phyloP scores from a whole-genome alignment of 92 coral and sea anemone species.

The Epizoanthus fatuus region DNA sequence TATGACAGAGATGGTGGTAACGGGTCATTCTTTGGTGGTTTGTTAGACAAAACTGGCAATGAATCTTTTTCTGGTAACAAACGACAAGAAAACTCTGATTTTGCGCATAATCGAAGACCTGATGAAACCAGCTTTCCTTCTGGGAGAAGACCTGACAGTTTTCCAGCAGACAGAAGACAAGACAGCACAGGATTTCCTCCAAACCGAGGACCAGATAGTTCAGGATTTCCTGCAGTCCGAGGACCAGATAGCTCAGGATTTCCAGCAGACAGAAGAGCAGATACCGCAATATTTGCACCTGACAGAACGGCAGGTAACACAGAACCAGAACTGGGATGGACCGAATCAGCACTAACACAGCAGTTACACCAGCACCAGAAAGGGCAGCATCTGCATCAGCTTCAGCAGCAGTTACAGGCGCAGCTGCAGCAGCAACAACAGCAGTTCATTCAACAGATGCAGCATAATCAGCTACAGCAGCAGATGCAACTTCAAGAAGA shows the following conservation, averaged over 20 bases:
- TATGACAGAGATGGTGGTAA: slow-evolving; percentile 10
- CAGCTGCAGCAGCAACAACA: slow-evolving; percentile 44
- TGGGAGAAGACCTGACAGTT: background rate
- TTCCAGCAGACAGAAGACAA: background rate
- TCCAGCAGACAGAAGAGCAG: slow-evolving; percentile 3
- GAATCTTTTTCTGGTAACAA: background rate
- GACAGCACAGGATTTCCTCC: background rate
- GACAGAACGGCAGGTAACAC: background rate
- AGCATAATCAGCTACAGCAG: slow-evolving; percentile 32
- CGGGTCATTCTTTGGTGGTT: slow-evolving; percentile 42
- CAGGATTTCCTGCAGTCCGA: background rate
- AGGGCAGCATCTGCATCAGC: slow-evolving; percentile 23
- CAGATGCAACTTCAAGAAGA: slow-evolving; percentile 33
- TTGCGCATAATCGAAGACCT: background rate
- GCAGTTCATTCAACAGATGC: slow-evolving; percentile 38
- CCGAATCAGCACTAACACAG: slow-evolving; percentile 7
- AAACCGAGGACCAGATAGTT: background rate
- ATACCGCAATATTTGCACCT: background rate
- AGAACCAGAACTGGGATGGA: background rate
- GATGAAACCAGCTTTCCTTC: no score
- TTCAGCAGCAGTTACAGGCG: slow-evolving; percentile 32
- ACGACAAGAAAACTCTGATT: slow-evolving; percentile 27
- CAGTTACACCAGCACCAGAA: slow-evolving; percentile 2
- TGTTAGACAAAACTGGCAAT: slow-evolving; percentile 20
- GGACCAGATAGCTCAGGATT: slow-evolving; percentile 8